Percentiles rank a stretch among this genome's conserved stretches.
These are phyloP conservation scores for Drosophila simulans DNA, from an alignment of 1,140 invertebrate genomes.

Conservation along the genomic window DNA sequence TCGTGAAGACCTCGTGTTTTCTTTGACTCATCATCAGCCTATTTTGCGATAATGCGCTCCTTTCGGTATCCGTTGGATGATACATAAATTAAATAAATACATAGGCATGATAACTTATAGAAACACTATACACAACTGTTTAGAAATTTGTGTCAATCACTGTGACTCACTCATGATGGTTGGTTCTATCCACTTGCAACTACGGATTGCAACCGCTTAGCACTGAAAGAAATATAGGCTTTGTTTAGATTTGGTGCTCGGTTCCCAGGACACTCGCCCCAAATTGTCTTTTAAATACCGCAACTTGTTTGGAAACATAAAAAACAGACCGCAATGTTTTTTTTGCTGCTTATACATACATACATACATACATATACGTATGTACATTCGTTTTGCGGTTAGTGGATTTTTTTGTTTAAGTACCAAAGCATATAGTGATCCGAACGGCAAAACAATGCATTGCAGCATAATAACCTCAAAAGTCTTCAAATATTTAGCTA, in stretches of 20 bases:
- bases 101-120: background rate
- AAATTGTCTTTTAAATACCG: constrained; percentile 26
- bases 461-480: constrained; percentile 50
- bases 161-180: constrained; percentile 2
- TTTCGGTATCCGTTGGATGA: background rate
- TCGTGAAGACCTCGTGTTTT: constrained; percentile 4
- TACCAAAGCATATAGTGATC: constrained; percentile 7
- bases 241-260: background rate
- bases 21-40: background rate
- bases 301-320: constrained; percentile 25
- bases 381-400: constrained; percentile 14
- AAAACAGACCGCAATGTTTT: constrained; percentile 19
- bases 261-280: background rate
- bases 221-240: too few relatives aligned
- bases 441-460: constrained; percentile 28
- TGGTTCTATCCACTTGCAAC: background rate
- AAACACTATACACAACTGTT: background rate
- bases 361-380: too few relatives aligned
- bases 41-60: constrained; percentile 1
- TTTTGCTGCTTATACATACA: background rate
- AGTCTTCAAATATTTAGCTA: constrained; percentile 44
- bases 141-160: background rate
- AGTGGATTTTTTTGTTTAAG: constrained; percentile 1
- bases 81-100: background rate
- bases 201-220: too few relatives aligned